Evolutionary conservation across 2,888 invertebrate genomes (phyloP).

Genomic region (Mechanitis mazaeus): DNA sequence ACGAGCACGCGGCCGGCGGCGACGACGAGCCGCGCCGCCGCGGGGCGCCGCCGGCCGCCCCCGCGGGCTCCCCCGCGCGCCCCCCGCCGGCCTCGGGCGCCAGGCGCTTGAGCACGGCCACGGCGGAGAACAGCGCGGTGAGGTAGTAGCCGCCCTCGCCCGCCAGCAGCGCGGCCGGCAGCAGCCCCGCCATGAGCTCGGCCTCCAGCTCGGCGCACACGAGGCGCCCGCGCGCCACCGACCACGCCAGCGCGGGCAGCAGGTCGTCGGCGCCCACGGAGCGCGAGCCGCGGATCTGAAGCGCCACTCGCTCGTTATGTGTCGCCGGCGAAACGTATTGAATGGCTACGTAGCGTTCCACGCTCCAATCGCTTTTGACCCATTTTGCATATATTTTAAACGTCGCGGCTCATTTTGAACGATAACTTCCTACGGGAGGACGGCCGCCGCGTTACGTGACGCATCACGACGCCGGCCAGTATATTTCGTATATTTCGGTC

Average conservation of each 20-base stretch:
- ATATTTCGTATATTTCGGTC: too few species aligned
- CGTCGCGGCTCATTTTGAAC: too few species aligned
- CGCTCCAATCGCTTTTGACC: too few species aligned
- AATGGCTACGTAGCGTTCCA: too few species aligned
- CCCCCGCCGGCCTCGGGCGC: constrained; percentile 53
- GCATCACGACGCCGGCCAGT: too few species aligned
- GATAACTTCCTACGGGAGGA: too few species aligned
- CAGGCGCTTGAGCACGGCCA: constrained; percentile 88
- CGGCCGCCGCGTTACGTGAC: too few species aligned
- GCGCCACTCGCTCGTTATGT: too few species aligned
- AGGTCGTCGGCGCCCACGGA: constrained; percentile 91
- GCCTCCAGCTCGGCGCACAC: constrained; percentile 96
- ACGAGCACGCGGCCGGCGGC: constrained; percentile 43
- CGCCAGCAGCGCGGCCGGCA: constrained; percentile 92
- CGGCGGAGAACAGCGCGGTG: constrained; percentile 94
- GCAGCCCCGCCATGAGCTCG: constrained; percentile 95
- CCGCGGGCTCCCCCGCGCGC: constrained; percentile 52
- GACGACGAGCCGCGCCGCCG: constrained; percentile 68
- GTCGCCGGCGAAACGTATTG: too few species aligned
- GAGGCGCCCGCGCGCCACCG: constrained; percentile 91
- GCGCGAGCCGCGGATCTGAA: constrained; percentile 81
- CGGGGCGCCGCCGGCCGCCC: too few species aligned
- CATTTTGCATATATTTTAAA: too few species aligned
- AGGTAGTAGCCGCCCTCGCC: constrained; percentile 97
- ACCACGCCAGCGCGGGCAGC: constrained; percentile 93